Percentiles rank a stretch among this genome's conserved stretches.
Evolutionary conservation across 2,113 vertebrate genomes (phyloP).

Genomic region (Hucho hucho): DNA sequence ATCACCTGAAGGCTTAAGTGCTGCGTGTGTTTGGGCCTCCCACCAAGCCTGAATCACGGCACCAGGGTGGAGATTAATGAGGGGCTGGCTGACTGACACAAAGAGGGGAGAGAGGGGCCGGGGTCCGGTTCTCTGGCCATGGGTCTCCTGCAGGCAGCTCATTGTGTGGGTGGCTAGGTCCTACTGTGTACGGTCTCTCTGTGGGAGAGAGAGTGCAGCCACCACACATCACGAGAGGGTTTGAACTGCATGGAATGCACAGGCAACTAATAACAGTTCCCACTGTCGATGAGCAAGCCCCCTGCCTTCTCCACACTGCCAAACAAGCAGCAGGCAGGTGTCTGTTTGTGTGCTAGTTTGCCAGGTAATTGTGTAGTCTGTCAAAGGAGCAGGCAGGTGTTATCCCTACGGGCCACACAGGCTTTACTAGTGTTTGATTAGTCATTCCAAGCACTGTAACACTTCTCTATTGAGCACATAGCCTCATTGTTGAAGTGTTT

Average conservation of each 20-base stretch:
- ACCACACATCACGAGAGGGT: slow-evolving; percentile 14
- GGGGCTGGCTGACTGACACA: no score
- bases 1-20: slow-evolving; percentile 18
- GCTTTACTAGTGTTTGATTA: slow-evolving; percentile 8
- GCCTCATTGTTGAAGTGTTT: neutral
- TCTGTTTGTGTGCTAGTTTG: slow-evolving; percentile 1
- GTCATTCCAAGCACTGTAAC: neutral
- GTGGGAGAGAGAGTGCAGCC: slow-evolving; percentile 35
- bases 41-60: slow-evolving; percentile 38
- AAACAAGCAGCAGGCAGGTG: neutral
- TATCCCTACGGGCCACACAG: neutral
- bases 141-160: slow-evolving; percentile 49
- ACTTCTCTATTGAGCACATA: neutral
- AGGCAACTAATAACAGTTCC: slow-evolving; percentile 29
- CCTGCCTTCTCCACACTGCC: neutral
- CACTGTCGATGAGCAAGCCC: neutral
- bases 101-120: slow-evolving; percentile 61
- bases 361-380: neutral
- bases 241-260: neutral
- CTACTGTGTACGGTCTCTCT: slow-evolving; percentile 29
- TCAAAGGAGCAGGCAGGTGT: neutral
- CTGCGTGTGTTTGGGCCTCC: neutral
- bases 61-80: no score
- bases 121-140: slow-evolving; percentile 72
- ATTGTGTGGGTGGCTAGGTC: slow-evolving; percentile 40